Evolutionary conservation across 2,888 invertebrate genomes (phyloP).

Genomic region (Dorcus hopei): DNA sequence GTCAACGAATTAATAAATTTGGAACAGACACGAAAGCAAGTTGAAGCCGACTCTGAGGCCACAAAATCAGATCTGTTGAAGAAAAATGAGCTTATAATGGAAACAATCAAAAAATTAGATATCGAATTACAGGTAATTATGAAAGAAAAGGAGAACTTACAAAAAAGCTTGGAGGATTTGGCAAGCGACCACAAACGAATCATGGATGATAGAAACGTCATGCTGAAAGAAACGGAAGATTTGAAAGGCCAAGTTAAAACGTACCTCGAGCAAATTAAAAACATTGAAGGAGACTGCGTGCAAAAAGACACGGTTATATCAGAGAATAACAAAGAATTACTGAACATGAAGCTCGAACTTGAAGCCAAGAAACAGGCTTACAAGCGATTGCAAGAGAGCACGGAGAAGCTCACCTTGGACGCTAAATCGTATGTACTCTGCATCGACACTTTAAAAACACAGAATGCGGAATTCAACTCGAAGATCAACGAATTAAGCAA

Average conservation of each 20-base stretch:
- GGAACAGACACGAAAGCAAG: background rate
- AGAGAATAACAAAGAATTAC: conserved; percentile 15
- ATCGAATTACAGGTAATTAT: conserved; percentile 12
- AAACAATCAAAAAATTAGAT: conserved; percentile 20
- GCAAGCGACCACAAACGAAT: conserved; percentile 14
- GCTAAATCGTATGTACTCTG: conserved; percentile 11
- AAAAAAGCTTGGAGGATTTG: conserved; percentile 7
- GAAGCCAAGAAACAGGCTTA: conserved; percentile 18
- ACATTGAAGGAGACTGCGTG: conserved; percentile 13
- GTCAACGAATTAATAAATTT: conserved; percentile 9
- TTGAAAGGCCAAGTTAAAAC: conserved; percentile 12
- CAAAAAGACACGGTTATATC: conserved; percentile 17
- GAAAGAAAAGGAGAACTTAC: conserved; percentile 9
- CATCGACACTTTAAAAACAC: conserved; percentile 13
- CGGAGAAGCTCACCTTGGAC: conserved; percentile 11
- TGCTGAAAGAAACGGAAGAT: conserved; percentile 6
- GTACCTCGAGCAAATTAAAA: conserved; percentile 7
- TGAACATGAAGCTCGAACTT: conserved; percentile 16
- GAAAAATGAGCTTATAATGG: conserved; percentile 14
- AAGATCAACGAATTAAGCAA: conserved; percentile 24
- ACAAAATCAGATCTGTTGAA: conserved; percentile 12
- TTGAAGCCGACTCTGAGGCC: conserved; percentile 12
- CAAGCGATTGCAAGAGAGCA: conserved; percentile 4
- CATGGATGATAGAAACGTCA: conserved; percentile 17
- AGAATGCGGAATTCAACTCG: conserved; percentile 14